Evolutionary conservation across 2,113 vertebrate species (phyloP).

Genomic region (Sylvilagus bachmani): DNA sequence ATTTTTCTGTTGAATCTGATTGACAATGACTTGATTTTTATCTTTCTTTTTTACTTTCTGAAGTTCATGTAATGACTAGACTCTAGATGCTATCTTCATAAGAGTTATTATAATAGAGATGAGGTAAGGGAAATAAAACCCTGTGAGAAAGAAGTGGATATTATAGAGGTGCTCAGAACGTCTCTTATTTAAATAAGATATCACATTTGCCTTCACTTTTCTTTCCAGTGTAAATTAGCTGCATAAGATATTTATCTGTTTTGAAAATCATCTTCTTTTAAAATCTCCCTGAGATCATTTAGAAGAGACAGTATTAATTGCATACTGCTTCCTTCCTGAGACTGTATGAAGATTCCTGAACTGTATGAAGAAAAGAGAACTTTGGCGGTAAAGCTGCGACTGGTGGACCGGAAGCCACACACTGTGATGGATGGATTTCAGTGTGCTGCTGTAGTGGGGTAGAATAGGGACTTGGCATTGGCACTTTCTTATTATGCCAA

Average conservation of each 20-base stretch:
- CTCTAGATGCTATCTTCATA: neutral
- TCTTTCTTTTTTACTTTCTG: neutral
- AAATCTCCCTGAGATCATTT: neutral
- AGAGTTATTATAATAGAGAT: neutral
- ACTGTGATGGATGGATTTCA: too few relatives aligned
- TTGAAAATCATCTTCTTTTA: conserved; percentile 2
- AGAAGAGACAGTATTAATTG: neutral
- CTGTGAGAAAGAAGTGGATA: neutral
- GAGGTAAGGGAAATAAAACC: neutral
- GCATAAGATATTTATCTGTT: neutral
- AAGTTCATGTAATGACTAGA: neutral
- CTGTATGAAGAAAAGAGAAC: neutral
- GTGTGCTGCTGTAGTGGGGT: rapidly evolving
- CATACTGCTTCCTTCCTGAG: neutral
- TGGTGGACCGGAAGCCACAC: rapidly evolving
- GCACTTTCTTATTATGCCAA: neutral
- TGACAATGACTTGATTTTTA: neutral
- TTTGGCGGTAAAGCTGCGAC: too few relatives aligned
- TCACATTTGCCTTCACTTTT: neutral
- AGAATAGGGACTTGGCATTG: rapidly evolving
- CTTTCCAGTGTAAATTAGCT: neutral
- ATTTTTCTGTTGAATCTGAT: conserved; percentile 29
- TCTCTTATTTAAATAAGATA: neutral
- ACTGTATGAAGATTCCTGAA: neutral
- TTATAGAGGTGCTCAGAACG: neutral